Evolutionary conservation across 2,888 invertebrate genomes (phyloP), one percentile per base, ranked within the genome.

Genomic region (Malthinus seriepunctatus): DNA sequence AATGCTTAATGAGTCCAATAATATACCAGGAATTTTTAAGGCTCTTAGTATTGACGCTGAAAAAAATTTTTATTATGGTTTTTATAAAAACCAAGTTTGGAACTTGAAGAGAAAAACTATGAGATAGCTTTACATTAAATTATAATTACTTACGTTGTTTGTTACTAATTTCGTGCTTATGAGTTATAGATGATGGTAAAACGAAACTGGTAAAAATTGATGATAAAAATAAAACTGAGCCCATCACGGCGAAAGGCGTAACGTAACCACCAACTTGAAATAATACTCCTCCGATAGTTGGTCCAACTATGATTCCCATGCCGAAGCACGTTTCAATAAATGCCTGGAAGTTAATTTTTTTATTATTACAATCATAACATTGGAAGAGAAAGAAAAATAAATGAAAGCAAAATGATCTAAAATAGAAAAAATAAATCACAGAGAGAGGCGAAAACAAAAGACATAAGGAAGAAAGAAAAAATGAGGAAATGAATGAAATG

Each of bases 321-420:
- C 95, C 95, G 74, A 93, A 93, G 76, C 91, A 93, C 1, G 94
- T 91, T 78, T 93, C 93, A 42, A 93, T 75, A 0, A 90, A 90
- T 2, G 91, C 91, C 89, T 89, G 73, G 3, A 32, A 32, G 10
- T 5, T 3, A 9, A 4, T 33, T 1, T 2, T 12, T 7, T 38
- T 12, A 6, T 12, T 11, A 2, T 3, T n/a, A n/a, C n/a, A n/a
- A n/a, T n/a, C n/a, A n/a, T n/a, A n/a, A n/a, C n/a, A n/a, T n/a
- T n/a, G n/a, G n/a, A n/a, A n/a, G n/a, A n/a, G n/a, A n/a, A n/a
- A n/a, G n/a, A n/a, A n/a, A n/a, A n/a, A n/a, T n/a, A n/a, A n/a
- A n/a, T n/a, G n/a, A n/a, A 5, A 23, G 23, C 23, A 23, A 23
- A 23, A 23, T 23, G 23, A 5, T 3, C 23, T 23, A 23, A 23